Evolutionary conservation across 2,888 invertebrate genomes (phyloP), one percentile per base, ranked within the genome.

Genomic region (Chydorus sphaericus): DNA sequence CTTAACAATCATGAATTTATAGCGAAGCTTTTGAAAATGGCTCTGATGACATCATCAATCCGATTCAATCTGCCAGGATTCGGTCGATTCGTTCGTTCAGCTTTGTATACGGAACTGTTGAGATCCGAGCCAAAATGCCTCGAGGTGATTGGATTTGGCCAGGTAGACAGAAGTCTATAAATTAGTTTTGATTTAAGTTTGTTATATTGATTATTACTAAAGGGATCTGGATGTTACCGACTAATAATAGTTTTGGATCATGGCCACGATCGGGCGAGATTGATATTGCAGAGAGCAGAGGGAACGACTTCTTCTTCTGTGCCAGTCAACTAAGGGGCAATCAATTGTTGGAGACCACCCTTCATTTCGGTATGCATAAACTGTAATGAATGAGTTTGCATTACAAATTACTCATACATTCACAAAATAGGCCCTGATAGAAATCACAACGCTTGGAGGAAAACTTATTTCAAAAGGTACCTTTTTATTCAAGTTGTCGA

Each of bases 331-430:
- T 44, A 11, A 31, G 30, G 26, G 65, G 54, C 58, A 64, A 58
- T 7, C 61, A 65, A 30, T 62, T 62, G 38, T 61, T 66, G 29
- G 68, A 67, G 0, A 67, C 70, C 3, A 65, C 72, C 3, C 67
- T 73, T 57, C 72, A 71, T 61, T 73, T 69, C 33, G 71, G 71
- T 2, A 65, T n/a, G n/a, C n/a, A n/a, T n/a, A n/a, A n/a, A n/a
- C n/a, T n/a, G n/a, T n/a, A n/a, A n/a, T n/a, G n/a, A n/a, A n/a
- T n/a, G n/a, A n/a, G n/a, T n/a, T n/a, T n/a, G n/a, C n/a, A n/a
- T n/a, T n/a, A n/a, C n/a, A n/a, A n/a, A n/a, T n/a, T n/a, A n/a
- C n/a, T n/a, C n/a, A n/a, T n/a, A n/a, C n/a, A n/a, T n/a, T n/a
- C n/a, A n/a, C n/a, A n/a, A n/a, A n/a, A 7, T n/a, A 38, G 44